Evolutionary conservation across 2,888 invertebrate genomes (phyloP), one percentile per base, ranked within the genome.

Genomic region (Agrotis ipsilon): DNA sequence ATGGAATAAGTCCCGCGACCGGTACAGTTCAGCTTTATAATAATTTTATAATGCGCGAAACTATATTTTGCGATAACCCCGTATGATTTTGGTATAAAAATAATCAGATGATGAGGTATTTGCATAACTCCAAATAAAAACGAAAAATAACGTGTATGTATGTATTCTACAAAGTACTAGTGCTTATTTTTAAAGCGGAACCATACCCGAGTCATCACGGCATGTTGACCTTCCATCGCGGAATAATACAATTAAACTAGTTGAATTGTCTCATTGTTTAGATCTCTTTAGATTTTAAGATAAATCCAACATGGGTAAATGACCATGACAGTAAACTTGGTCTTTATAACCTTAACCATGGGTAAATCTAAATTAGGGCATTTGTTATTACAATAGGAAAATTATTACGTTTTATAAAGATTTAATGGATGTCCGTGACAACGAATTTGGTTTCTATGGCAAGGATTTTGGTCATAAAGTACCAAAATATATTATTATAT

Each of bases 241-340:
- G 39, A 58, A 58, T n/a, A 51, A 52, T 4, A 52, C 13, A 68
- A 72, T 75, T 68, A 58, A 67, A 27, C 68, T 13, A 52, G 46
- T 48, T 9, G 2, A 76, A 58, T 58, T 21, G 39, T 75, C 46
- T 27, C 68, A 48, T 68, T 72, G 46, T 72, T 58, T 14, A 13
- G 6, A 13, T 18, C 24, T 51, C 19, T 16, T 39, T 68, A 68
- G 69, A 72, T 72, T 18, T 13, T 0, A 16, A 32, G 68, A 72
- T 72, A 76, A 27, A 14, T 3, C 58, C 11, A 39, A 51, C 57
- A 48, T 58, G 27, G 24, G 13, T 11, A n/a, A 13, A 46, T 43
- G 68, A 4, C 57, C 68, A 58, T 68, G 58, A 76, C 68, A 58
- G 0, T 21, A 27, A 76, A 72, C 72, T 72, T 58, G 39, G 24